Evolutionary conservation across 2,888 invertebrate genomes (phyloP), one percentile per base, ranked within the genome.

Genomic region (Phyllotreta cruciferae): DNA sequence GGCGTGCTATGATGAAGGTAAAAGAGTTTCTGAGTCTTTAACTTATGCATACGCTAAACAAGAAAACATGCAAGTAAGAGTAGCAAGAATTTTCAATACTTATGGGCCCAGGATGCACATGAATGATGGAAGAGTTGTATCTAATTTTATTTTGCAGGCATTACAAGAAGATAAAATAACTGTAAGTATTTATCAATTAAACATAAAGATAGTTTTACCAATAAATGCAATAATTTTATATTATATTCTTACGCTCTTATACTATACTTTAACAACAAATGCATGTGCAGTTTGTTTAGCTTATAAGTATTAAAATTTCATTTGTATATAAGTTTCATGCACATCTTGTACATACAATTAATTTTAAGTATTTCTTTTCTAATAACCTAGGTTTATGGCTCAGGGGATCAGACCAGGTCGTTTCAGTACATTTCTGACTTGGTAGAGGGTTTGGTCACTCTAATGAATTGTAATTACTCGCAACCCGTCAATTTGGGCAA

Each of bases 1-100:
- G 62, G 96, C 98, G 0, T 99, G 99, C 81, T 99, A 99, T 77
- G 99, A 99, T 79, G 99, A 99, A 83, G 98, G 98, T n/a, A 99
- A 99, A 82, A 85, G 99, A 57, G 96, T 98, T 0, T 93, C 98
- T 0, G 99, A 99, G 82, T 95, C 98, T 0, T 84, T 99, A 62
- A 90, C 91, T 71, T 98, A 97, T 80, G 96, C 99, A 0, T 99
- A 99, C 81, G 93, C 94, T 10, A 96, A 97, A 77, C 98, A 98
- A 85, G 98, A 99, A 80, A 92, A 93, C 53, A 93, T 99, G 34
- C 87, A 93, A 47, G 96, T 99, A 0, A 85, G 98, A 56, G 97
- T 99, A 6, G 99, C 99, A 1, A 86, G 99, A 69, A 99, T 99
- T 73, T 99, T 99, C 82, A 99, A 99, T 81, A 99, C 99, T 0